Evolutionary conservation across 2,113 vertebrate species (phyloP), one percentile per base, ranked within the genome.

Genomic region (Rhombomys opimus): DNA sequence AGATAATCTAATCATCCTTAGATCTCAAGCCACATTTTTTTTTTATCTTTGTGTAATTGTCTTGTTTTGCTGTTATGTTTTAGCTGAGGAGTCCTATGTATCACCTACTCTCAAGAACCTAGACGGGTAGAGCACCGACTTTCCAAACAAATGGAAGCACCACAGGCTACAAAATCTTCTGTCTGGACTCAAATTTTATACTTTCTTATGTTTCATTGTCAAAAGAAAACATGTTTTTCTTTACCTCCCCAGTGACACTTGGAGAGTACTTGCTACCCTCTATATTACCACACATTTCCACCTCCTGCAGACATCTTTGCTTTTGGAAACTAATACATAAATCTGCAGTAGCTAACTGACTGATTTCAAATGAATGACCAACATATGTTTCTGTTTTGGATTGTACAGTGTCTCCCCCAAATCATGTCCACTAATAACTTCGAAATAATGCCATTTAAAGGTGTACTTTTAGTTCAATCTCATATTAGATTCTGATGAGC

Each of bases 121-220:
- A 59, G 6, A 17, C 17, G 73, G 18, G 22, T 15, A 5, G 52
- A 65, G 7, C 12, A 52, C 46, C 35, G n/a, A 38, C 50, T 46
- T 82, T 86, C 52, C 59, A 35, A 94, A 72, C 76, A 93, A 95
- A 30, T 63, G 14, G 32, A 67, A 92, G 81, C 8, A 7, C 22
- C 38, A 54, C 87, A 88, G 63, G 11, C 30, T 77, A 18, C 27
- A 73, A 91, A 52, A 80, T 70, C 7, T 91, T 75, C 15, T 57
- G 14, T 14, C 30, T 92, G 41, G 76, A 65, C 59, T 89, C 4
- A 72, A 73, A 80, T 41, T 23, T 68, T 4, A 23, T 7, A 20
- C 63, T 59, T 94, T 91, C 72, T 85, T 90, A 15, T 81, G 72
- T 77, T 91, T 93, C 5, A 25, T 41, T 93, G 59, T 50, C 50